These are phyloP conservation scores for Bubo blakistoni DNA, from an alignment of 2,113 vertebrate genomes.

Conservation along the genomic window DNA sequence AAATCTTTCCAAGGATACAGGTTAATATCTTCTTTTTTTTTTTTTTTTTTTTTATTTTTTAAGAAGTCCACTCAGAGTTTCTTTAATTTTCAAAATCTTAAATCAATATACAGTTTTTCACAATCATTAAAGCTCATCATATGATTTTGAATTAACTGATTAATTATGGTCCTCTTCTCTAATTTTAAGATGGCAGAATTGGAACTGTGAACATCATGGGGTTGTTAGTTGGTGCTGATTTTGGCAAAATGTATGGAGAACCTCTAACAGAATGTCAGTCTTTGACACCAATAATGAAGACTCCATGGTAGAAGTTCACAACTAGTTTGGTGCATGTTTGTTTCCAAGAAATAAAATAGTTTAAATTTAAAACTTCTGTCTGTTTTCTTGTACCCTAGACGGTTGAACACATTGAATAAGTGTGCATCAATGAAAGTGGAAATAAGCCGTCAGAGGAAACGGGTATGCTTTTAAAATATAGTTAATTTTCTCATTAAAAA, in stretches of 20 bases:
- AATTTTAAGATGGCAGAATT: neutral
- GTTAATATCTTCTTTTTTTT: neutral
- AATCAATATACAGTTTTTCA: neutral
- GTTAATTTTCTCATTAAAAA: neutral
- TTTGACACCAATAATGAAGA: neutral
- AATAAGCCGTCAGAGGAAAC: constrained; percentile 70
- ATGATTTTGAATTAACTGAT: neutral
- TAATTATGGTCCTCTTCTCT: neutral
- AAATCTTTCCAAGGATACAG: neutral
- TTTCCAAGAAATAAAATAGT: neutral
- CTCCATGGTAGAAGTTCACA: fast-evolving
- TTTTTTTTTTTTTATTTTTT: too few species aligned
- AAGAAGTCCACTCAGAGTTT: neutral
- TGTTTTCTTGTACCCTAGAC: constrained; percentile 61
- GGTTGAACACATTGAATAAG: constrained; percentile 85
- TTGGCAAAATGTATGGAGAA: neutral
- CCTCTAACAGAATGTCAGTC: neutral
- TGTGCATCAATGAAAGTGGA: constrained; percentile 83
- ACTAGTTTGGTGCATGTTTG: neutral
- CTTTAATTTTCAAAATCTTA: neutral
- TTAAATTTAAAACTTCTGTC: neutral
- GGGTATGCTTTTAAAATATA: constrained; percentile 66
- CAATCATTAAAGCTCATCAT: neutral
- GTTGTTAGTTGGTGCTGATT: neutral
- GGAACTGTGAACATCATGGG: neutral